Evolutionary conservation across 2,888 invertebrate species (phyloP).

Genomic region (Thymelicus acteon): DNA sequence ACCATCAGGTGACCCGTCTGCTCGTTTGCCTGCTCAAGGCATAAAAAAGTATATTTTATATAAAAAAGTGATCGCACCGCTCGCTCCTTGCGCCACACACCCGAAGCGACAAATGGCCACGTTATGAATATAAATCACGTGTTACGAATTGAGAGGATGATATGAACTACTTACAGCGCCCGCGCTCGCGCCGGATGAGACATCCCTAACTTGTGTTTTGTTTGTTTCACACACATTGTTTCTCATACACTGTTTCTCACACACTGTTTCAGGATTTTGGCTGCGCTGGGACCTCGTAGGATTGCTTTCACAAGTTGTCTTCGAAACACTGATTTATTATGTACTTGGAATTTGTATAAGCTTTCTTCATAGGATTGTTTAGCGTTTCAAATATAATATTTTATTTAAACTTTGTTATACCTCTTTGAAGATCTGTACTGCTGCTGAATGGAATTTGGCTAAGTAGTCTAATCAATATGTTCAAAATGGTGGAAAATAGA

Average conservation of each 20-base stretch:
- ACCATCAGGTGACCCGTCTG: no score
- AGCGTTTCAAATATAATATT: no score
- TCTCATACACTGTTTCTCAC: slow-evolving; percentile 18
- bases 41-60: no score
- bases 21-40: no score
- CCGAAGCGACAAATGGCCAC: slow-evolving; percentile 36
- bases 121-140: slow-evolving; percentile 38
- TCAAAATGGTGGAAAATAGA: no score
- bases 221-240: slow-evolving; percentile 21
- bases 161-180: slow-evolving; percentile 28
- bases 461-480: no score
- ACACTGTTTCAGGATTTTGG: slow-evolving; percentile 24
- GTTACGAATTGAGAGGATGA: slow-evolving; percentile 36
- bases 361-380: no score
- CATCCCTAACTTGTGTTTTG: slow-evolving; percentile 27
- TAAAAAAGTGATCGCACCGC: neutral
- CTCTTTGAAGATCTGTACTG: no score
- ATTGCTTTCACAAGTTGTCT: slow-evolving; percentile 2
- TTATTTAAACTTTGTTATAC: no score
- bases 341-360: neutral
- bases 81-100: slow-evolving; percentile 4
- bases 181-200: slow-evolving; percentile 2
- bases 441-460: no score
- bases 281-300: neutral
- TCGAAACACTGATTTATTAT: slow-evolving; percentile 2